These are phyloP conservation scores for Lissonota sp. DNA, from an alignment of 2,888 invertebrate genomes.

Conservation along the genomic window DNA sequence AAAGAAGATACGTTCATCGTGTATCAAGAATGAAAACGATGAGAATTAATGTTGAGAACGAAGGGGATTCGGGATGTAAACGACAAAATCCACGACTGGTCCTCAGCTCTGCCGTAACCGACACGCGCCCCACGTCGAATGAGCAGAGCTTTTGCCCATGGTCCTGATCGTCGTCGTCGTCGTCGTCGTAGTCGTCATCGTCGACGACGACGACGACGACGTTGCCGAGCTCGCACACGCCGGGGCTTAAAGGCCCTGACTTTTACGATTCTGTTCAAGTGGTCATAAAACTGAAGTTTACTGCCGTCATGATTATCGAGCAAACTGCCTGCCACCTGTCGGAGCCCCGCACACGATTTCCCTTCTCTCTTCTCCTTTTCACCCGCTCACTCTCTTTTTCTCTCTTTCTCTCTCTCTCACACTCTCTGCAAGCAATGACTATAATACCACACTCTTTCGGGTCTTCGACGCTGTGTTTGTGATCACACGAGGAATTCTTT, in stretches of 20 bases:
- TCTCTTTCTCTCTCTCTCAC: slow-evolving; percentile 33
- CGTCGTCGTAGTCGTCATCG: slow-evolving; percentile 33
- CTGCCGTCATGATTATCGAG: slow-evolving; percentile 85
- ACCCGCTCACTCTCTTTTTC: slow-evolving; percentile 31
- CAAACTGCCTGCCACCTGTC: slow-evolving; percentile 84
- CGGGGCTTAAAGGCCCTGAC: slow-evolving; percentile 84
- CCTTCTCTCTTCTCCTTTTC: slow-evolving; percentile 40
- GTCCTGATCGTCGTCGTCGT: slow-evolving; percentile 5
- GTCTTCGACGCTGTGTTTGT: slow-evolving; percentile 24
- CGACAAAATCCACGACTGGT: slow-evolving; percentile 37
- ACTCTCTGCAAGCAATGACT: slow-evolving; percentile 55
- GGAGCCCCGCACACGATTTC: slow-evolving; percentile 75
- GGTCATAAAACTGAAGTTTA: slow-evolving; percentile 86
- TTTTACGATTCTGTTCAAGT: slow-evolving; percentile 86
- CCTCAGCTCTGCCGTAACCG: slow-evolving; percentile 76
- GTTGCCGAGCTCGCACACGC: slow-evolving; percentile 60
- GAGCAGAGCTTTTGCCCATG: slow-evolving; percentile 25
- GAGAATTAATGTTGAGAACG: slow-evolving; percentile 40
- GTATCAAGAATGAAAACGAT: slow-evolving; percentile 35
- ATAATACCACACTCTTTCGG: slow-evolving; percentile 20
- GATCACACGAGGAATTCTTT: slow-evolving; percentile 52
- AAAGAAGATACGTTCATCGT: not conserved
- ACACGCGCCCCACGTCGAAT: slow-evolving; percentile 81
- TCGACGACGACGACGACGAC: slow-evolving; percentile 37
- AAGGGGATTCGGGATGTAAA: slow-evolving; percentile 43